Evolutionary conservation across 2,888 invertebrate species (phyloP), one percentile per base, ranked within the genome.

Genomic region (Eretmocerus hayati): DNA sequence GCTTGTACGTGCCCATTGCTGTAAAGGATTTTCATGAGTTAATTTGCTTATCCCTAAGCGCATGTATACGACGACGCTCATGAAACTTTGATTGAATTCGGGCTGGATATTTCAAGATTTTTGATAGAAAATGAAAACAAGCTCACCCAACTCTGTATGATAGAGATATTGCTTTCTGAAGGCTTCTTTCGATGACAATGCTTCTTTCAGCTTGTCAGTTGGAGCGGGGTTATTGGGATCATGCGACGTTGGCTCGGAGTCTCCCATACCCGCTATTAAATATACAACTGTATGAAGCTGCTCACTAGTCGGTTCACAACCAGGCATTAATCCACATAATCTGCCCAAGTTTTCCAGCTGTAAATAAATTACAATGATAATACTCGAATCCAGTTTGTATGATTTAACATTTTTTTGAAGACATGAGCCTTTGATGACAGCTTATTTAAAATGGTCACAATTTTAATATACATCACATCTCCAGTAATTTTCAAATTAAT

Each of bases 1-100:
- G 94, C 65, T 96, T 96, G 66, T 90, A 95, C 0, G 94, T 95
- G 43, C 94, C 92, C 82, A 95, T 93, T 1, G 95, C 92, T 53
- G 26, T 22, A 26, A 4, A 48, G 4, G 4, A 36, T 20, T 32
- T 40, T 33, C 21, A 30, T 33, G 6, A n/a, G 21, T 19, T 11
- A 15, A 22, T 3, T 22, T 26, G 18, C 6, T 18, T 19, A 2
- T 22, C 23, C 19, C 19, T 20, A 16, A 31, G 11, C 31, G 19
- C 9, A 37, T 18, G 15, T n/a, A n/a, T n/a, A n/a, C n/a, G n/a
- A n/a, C n/a, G 13, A 30, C 13, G 13, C 30, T 30, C 13, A 30
- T 30, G 13, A 30, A 30, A 30, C 13, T 9, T 9, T 30, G 30
- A 8, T 30, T 30, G 8, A 30, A 8, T 30, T 30, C 13, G 13